Conservation (phyloP, 2,113 vertebrate species). For the Brachionichthys hirsutus region DNA sequence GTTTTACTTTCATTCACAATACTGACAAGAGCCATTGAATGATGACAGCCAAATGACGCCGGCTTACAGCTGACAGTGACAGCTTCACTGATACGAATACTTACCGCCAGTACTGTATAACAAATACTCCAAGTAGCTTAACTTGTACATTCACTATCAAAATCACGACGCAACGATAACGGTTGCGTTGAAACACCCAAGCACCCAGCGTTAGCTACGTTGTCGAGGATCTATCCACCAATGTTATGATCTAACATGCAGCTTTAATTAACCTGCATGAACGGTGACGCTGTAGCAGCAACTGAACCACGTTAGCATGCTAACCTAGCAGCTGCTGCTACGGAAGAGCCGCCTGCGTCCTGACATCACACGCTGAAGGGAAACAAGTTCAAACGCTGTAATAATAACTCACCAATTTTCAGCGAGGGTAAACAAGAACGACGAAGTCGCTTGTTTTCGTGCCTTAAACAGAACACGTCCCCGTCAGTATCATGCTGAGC, state of each 20-base stretch:
- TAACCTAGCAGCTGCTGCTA: conserved; percentile 53
- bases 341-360: conserved; percentile 43
- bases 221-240: neutral
- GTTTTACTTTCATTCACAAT: neutral
- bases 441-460: neutral
- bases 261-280: conserved; percentile 3
- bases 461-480: neutral
- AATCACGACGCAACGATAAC: neutral
- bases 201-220: neutral
- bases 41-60: neutral
- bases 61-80: neutral
- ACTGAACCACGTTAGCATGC: conserved; percentile 46
- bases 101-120: too few species aligned
- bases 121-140: neutral
- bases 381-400: neutral
- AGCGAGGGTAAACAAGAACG: neutral
- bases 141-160: neutral
- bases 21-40: neutral
- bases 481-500: neutral
- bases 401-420: conserved; percentile 27
- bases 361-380: neutral
- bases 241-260: neutral
- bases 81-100: neutral
- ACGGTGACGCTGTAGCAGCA: conserved; percentile 9
- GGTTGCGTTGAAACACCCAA: neutral